Evolutionary conservation across 2,888 invertebrate species (phyloP).

Genomic region (Thyatira batis): DNA sequence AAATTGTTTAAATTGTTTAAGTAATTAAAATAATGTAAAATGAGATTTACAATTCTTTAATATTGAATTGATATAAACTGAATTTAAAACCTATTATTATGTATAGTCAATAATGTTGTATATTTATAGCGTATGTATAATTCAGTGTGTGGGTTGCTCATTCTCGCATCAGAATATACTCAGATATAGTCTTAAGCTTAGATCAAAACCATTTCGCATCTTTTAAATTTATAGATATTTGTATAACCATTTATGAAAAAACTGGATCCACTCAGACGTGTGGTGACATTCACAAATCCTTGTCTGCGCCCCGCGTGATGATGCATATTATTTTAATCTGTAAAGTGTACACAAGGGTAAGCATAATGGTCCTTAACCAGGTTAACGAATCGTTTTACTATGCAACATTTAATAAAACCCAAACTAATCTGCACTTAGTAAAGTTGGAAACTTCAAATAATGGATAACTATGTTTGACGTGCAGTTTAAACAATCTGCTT

Average conservation of each 20-base stretch:
- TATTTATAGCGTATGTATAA: background rate
- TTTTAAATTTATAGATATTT: background rate
- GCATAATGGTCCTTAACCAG: background rate
- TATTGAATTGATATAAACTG: no score
- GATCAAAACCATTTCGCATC: background rate
- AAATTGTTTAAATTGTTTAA: no score
- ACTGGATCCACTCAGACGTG: background rate
- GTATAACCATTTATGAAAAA: background rate
- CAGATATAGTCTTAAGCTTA: background rate
- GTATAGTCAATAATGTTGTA: no score
- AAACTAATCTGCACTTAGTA: constrained; percentile 12
- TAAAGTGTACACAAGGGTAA: background rate
- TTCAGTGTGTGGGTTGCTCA: background rate
- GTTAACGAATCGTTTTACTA: background rate
- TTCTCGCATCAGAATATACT: background rate
- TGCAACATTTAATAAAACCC: background rate
- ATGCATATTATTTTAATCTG: background rate
- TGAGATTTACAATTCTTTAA: no score
- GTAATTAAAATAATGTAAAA: no score
- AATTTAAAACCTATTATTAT: no score
- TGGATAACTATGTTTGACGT: constrained; percentile 38
- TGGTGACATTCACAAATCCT: background rate
- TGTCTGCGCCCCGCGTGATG: background rate
- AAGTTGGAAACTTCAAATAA: constrained; percentile 27
- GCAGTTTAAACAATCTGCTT: constrained; percentile 34